Percentiles rank a stretch among this genome's conserved stretches.
These are phyloP conservation scores for Calyptommatus sinebrachiatus DNA, from an alignment of 2,113 vertebrate species.

Conservation along the genomic window DNA sequence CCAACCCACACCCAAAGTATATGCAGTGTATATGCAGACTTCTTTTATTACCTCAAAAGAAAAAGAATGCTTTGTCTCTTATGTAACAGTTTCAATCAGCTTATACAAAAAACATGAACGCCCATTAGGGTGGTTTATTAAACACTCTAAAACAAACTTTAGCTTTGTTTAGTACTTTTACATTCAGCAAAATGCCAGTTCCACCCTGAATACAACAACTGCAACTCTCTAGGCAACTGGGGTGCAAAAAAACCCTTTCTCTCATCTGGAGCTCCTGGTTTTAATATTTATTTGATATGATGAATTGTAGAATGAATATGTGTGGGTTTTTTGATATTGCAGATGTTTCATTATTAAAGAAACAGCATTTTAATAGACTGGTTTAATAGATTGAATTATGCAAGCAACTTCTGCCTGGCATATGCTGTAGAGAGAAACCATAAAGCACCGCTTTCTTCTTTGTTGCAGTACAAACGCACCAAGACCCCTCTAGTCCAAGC, in stretches of 20 bases:
- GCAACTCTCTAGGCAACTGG: slow-evolving; percentile 55
- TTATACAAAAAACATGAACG: slow-evolving; percentile 11
- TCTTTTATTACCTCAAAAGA: slow-evolving; percentile 25
- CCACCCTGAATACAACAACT: slow-evolving; percentile 61
- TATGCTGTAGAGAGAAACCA: too few relatives aligned
- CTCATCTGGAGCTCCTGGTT: slow-evolving; percentile 58
- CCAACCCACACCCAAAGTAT: slow-evolving; percentile 2
- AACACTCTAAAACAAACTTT: slow-evolving; percentile 39
- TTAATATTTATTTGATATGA: slow-evolving; percentile 61
- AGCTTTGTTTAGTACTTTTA: slow-evolving; percentile 47
- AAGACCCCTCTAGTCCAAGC: too few relatives aligned
- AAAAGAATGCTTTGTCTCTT: slow-evolving; percentile 21
- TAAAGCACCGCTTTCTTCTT: too few relatives aligned
- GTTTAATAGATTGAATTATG: slow-evolving; percentile 51
- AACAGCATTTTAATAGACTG: slow-evolving; percentile 51
- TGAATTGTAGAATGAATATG: too few relatives aligned
- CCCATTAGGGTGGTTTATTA: slow-evolving; percentile 44
- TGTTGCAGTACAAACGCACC: too few relatives aligned
- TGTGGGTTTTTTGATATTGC: too few relatives aligned
- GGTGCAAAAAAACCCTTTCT: slow-evolving; percentile 52
- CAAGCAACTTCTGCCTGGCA: too few relatives aligned
- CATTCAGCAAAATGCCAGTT: slow-evolving; percentile 52
- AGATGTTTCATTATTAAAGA: slow-evolving; percentile 28
- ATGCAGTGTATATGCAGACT: slow-evolving; percentile 6
- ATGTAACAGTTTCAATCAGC: slow-evolving; percentile 40